Evolutionary conservation across 1,140 invertebrate species (phyloP), one percentile per base, ranked within the genome.

Genomic region (Nylanderia fulva): DNA sequence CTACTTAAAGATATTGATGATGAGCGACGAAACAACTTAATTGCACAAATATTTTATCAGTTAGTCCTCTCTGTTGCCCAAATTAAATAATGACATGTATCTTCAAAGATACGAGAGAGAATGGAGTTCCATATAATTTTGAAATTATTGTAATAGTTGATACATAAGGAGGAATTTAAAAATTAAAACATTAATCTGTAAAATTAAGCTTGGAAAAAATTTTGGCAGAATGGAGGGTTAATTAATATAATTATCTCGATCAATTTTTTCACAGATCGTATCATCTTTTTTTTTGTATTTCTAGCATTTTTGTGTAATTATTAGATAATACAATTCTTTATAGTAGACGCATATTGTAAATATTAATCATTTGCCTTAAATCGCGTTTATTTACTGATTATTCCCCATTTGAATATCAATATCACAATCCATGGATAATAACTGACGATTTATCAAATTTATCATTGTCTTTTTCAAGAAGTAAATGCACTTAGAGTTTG

Each of bases 31-130:
- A 75, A 80, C 56, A 61, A 54, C 48, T 74, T 52, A 39, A 66
- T 33, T 79, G 85, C 85, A 86, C 85, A 90, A 89, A 75, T 89
- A 87, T 60, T 89, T 86, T 1, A 48, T 36, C 9, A 18, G 18
- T 68, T 68, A 58, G 68, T 0, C 1, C n/a, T 48, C 45, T 54
- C 27, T 11, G 2, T 79, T 68, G 60, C 61, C 42, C n/a, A 68
- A 39, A 68, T 39, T 29, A 27, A 45, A 21, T 27, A 11, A 15
- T 27, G 2, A 45, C 15, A 15, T 71, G n/a, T 83, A 83, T 83
- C 66, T 72, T 83, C 7, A 83, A 48, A 13, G n/a, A 69, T 15
- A 77, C 36, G 58, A 71, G 66, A 71, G 84, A 60, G n/a, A 84
- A 76, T 52, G 21, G 66, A 33, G 61, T 88, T 87, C 11, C 60